Evolutionary conservation across 2,888 invertebrate species (phyloP).

Genomic region (Clusia tigrina): DNA sequence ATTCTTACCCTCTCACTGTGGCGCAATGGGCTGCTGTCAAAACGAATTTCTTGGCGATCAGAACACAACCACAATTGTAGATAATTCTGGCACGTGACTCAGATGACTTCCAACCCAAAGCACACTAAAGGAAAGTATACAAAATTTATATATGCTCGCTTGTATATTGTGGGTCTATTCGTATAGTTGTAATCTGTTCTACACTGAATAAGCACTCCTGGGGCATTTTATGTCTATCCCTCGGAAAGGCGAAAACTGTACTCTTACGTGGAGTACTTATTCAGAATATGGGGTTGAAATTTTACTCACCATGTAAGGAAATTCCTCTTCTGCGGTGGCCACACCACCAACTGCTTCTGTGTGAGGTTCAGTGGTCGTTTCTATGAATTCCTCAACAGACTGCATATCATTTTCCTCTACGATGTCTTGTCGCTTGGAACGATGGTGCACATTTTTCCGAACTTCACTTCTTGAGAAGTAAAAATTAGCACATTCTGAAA

Average conservation of each 20-base stretch:
- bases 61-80: constrained; percentile 31
- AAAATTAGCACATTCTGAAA: neutral
- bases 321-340: neutral
- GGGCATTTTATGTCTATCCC: too few species aligned
- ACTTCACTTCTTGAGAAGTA: neutral
- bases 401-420: neutral
- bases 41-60: constrained; percentile 25
- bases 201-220: too few species aligned
- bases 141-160: too few species aligned
- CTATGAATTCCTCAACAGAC: neutral
- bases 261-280: too few species aligned
- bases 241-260: too few species aligned
- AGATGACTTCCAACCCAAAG: constrained; percentile 28
- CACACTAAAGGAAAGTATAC: constrained; percentile 20
- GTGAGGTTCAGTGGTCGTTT: neutral
- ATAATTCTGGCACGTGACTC: neutral
- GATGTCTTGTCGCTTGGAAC: neutral
- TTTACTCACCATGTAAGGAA: neutral
- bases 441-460: too few species aligned
- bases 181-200: too few species aligned
- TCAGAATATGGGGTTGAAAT: too few species aligned
- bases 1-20: constrained; percentile 29
- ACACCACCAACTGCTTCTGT: neutral
- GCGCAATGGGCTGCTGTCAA: constrained; percentile 34
- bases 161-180: too few species aligned